Evolutionary conservation across 1,140 invertebrate species (phyloP), one percentile per base, ranked within the genome.

Genomic region (Scaptomyza pallida): DNA sequence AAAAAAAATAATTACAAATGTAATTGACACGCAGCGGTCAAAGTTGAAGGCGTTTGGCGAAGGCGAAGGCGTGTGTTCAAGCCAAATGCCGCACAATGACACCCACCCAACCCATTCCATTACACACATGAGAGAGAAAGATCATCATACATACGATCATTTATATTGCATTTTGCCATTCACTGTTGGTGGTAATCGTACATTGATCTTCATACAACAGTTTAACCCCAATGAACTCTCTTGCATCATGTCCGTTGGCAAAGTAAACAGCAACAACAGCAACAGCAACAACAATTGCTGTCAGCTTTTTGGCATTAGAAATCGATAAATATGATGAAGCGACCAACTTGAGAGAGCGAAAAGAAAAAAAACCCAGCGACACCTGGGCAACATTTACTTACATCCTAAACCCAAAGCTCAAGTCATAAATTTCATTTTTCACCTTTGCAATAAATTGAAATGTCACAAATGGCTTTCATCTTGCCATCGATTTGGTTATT

Each of bases 141-240:
- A 4, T 2, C 26, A 6, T 12, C 33, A 37, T n/a, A n/a, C 12
- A n/a, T n/a, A 37, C 12, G 33, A 37, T 37, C 33, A 37, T 37
- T 37, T 37, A 37, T 37, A n/a, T 37, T n/a, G 1, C 57, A 21
- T 48, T n/a, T 40, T 43, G 21, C 37, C 61, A 55, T 45, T 59
- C 72, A 30, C 48, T 21, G 59, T 57, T 54, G 52, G 19, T 33
- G 57, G 33, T 70, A 52, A 73, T 73, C 75, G 73, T 63, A 69
- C 81, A 81, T 68, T 82, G 82, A 86, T 86, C 81, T 88, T 57
- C 82, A 82, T 75, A 88, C 82, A 86, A 75, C 83, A 82, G 78
- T 86, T 86, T 86, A 88, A 88, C 82, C 82, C 16, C 59, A 47
- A 10, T 15, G 82, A 88, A 63, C 81, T 88, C 82, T 88, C 73